Percentiles rank a stretch among this genome's conserved stretches.
phyloP scores from a whole-genome alignment of 2,888 invertebrate genomes.

The Eudasyphora cyanicolor region DNA sequence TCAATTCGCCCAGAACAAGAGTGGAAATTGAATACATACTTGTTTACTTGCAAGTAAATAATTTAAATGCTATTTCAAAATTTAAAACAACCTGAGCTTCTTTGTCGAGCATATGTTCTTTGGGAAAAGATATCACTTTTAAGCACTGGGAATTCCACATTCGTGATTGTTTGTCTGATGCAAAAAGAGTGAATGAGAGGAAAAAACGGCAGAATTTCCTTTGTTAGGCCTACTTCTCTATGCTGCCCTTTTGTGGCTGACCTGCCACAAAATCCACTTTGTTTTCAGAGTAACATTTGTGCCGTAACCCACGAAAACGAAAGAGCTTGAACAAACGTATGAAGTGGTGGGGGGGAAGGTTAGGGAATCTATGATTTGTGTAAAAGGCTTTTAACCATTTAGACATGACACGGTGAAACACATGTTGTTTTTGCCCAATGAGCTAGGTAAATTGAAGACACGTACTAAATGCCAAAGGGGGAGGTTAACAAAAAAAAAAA shows the following conservation, averaged over 20 bases:
- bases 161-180: background rate
- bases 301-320: background rate
- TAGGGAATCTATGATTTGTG: background rate
- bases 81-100: too few species aligned
- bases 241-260: background rate
- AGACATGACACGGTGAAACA: conserved; percentile 11
- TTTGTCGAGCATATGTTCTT: too few species aligned
- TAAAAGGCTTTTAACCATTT: conserved; percentile 15
- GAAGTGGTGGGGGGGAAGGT: background rate
- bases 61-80: too few species aligned
- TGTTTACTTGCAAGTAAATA: too few species aligned
- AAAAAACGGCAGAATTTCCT: background rate
- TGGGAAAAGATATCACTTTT: too few species aligned
- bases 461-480: background rate
- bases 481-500: background rate
- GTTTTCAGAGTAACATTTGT: background rate
- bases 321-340: background rate
- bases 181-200: background rate
- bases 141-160: background rate
- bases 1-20: too few species aligned
- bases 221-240: background rate
- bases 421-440: conserved; percentile 14
- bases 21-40: too few species aligned
- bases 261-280: conserved; percentile 23
- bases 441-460: conserved; percentile 11